Percentiles rank a stretch among this genome's conserved stretches.
Conservation (phyloP, 2,888 invertebrate species). For the Lasioglossum pauxillum region DNA sequence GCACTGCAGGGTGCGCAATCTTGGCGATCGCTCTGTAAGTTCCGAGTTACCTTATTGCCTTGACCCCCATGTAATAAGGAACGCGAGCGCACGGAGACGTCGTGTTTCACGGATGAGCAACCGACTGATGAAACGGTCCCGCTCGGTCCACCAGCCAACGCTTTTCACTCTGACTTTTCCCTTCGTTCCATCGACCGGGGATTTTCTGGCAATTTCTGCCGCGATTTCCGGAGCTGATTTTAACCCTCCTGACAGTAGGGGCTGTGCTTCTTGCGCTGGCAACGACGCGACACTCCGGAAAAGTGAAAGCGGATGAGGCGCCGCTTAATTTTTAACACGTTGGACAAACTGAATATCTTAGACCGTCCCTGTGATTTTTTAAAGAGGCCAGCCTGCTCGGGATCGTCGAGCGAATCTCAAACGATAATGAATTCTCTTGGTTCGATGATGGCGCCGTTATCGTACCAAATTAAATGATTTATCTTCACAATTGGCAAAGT, state of each 20-base stretch:
- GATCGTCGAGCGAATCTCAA: not conserved
- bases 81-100: not conserved
- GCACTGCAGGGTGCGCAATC: slow-evolving; percentile 93
- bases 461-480: too few species aligned
- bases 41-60: slow-evolving; percentile 60
- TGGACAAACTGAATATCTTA: slow-evolving; percentile 10
- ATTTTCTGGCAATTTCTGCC: slow-evolving; percentile 40
- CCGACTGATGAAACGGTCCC: slow-evolving; percentile 38
- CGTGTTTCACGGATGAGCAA: slow-evolving; percentile 49
- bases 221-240: slow-evolving; percentile 32
- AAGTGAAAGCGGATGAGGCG: slow-evolving; percentile 21
- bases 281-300: not conserved
- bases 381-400: not conserved
- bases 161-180: slow-evolving; percentile 19
- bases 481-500: too few species aligned
- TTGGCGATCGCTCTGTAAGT: slow-evolving; percentile 95
- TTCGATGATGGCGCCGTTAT: too few species aligned
- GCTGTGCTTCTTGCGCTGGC: not conserved
- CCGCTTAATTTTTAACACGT: slow-evolving; percentile 20
- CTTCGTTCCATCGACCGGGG: slow-evolving; percentile 36
- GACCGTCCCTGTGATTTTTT: not conserved
- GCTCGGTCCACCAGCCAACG: not conserved
- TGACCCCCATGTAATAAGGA: slow-evolving; percentile 57
- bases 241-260: not conserved
- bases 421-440: not conserved